These are phyloP conservation scores for Neoseiulus cucumeris DNA, from an alignment of 1,140 invertebrate species.

Conservation along the genomic window DNA sequence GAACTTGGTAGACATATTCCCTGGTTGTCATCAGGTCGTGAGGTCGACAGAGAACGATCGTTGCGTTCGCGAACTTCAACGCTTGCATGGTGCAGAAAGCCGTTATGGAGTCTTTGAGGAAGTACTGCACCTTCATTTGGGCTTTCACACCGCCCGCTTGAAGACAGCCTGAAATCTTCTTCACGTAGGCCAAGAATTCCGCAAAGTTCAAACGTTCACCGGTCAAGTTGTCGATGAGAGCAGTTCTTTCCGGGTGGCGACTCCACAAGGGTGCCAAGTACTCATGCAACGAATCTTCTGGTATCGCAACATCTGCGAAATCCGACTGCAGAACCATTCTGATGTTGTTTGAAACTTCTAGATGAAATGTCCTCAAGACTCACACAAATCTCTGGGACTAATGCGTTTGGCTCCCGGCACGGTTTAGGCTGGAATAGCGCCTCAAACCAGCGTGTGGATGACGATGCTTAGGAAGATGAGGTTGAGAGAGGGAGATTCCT, in stretches of 20 bases:
- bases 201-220: neutral
- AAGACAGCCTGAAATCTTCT: neutral
- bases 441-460: too few relatives aligned
- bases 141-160: neutral
- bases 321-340: neutral
- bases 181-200: neutral
- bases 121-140: neutral
- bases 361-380: too few relatives aligned
- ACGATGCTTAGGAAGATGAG: too few relatives aligned
- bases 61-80: neutral
- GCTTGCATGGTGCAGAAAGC: constrained; percentile 3
- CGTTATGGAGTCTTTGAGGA: neutral
- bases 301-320: neutral
- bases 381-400: too few relatives aligned
- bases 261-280: neutral
- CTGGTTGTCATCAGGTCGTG: neutral
- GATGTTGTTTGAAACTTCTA: too few relatives aligned
- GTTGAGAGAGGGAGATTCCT: too few relatives aligned
- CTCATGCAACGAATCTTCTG: neutral
- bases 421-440: too few relatives aligned
- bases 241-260: neutral
- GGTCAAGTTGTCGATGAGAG: neutral
- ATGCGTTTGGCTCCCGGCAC: too few relatives aligned
- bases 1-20: constrained; percentile 1
- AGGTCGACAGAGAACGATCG: constrained; percentile 6